Evolutionary conservation across 2,797 vertebrate species (phyloP), one percentile per base, ranked within the genome.

Genomic region (Phrynocephalus guinanensis): DNA sequence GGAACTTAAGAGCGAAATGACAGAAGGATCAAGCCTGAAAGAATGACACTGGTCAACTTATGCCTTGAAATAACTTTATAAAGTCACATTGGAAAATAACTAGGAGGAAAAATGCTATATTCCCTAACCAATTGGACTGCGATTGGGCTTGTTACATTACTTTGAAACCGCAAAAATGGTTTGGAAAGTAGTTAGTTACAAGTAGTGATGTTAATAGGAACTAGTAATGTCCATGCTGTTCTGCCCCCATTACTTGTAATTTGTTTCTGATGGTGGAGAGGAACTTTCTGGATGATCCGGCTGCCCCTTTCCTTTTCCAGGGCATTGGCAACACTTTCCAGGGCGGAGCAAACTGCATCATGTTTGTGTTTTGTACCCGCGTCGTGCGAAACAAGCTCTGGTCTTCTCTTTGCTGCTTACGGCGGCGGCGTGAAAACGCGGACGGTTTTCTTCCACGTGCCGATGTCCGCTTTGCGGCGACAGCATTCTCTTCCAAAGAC

Each of bases 301-400:
- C 73, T 16, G 44, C 28, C 26, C 50, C 38, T 72, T 33, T 15
- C 22, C 1, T 6, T 1, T 28, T n/a, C 67, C 97, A 98, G 99
- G 99, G 99, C 0, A 96, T 99, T 0, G 99, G 99, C 10, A 99
- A 99, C 97, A 99, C 98, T 0, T 98, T 97, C 78, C 99, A 99
- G 93, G 99, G 99, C 91, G 99, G 98, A 0, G 98, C 99, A 91
- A 99, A 99, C 96, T 99, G 98, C 93, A 97, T 99, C 92, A 97
- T 98, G 97, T 99, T 99, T 5, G 98, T 98, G 1, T 93, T 99
- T 71, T 98, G 98, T 50, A 99, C 98, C 0, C 96, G 93, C 0
- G 97, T 96, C 0, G 95, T 99, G 71, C 97, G 98, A 1, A 66
- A 93, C 0, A 97, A 98, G 3, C 97, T 99, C 72, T 79, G 96